Evolutionary conservation across 2,888 invertebrate genomes (phyloP), one percentile per base, ranked within the genome.

Genomic region (Anaspis maculata): DNA sequence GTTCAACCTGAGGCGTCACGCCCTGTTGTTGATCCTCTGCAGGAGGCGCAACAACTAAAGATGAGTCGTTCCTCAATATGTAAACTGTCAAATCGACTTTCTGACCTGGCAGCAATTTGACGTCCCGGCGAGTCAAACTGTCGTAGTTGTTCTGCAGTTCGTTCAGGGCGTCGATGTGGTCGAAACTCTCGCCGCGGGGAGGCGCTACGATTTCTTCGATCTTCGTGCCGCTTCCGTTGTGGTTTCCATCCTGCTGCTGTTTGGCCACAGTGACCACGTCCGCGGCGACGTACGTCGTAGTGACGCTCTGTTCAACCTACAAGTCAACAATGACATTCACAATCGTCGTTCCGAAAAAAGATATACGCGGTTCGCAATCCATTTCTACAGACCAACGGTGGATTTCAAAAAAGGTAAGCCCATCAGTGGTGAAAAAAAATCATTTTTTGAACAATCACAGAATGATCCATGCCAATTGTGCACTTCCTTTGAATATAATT

Each of bases 81-180:
- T 61, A 57, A 32, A 62, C 55, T 40, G 57, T 62, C 11, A 62
- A 40, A 37, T 61, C 61, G 11, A 62, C 57, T 40, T 60, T 63
- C 33, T 61, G 61, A 2, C 57, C 60, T 0, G 57, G 54, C 10
- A 56, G 33, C 31, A 56, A 36, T 28, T 53, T 51, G 3, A 51
- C 49, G 15, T 51, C 55, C 34, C 46, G 49, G 10, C 29, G 51
- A 37, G 46, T 50, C 30, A 57, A 46, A 42, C 57, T 57, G 29
- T 56, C 46, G 19, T 53, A 36, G 35, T 58, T 57, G 5, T 45
- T 48, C 41, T 56, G 56, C 3, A 55, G 38, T n/a, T 49, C 52
- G 16, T 56, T 55, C 2, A 45, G 41, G 14, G 49, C 42, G 31
- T 50, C 52, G 7, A 27, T 23, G 12, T 13, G 11, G 16, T 40